Percentiles rank a stretch among this genome's conserved stretches.
Evolutionary conservation across 2,113 vertebrate species (phyloP).

Genomic region (Gavialis gangeticus): DNA sequence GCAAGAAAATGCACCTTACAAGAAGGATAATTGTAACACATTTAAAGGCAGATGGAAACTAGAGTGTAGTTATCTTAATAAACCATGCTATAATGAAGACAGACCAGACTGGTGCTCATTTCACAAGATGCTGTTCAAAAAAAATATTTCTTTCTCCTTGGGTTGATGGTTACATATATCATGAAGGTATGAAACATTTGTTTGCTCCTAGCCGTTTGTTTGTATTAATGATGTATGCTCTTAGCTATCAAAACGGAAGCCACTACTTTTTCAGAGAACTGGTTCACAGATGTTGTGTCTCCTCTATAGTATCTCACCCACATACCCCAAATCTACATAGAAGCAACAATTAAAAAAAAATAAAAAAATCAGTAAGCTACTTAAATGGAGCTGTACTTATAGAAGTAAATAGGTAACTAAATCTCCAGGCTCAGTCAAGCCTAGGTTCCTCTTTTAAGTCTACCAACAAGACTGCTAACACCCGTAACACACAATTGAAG

Average conservation of each 20-base stretch:
- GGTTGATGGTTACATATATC: not conserved
- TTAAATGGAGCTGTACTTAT: not conserved
- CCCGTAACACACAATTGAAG: not conserved
- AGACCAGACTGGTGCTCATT: conserved; percentile 9
- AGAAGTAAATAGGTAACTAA: not conserved
- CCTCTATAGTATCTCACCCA: not conserved
- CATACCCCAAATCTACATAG: not conserved
- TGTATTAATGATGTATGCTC: not conserved
- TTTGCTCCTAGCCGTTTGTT: not conserved
- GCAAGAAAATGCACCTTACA: not conserved
- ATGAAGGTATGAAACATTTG: not conserved
- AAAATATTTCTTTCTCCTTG: conserved; percentile 1
- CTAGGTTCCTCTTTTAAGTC: not conserved
- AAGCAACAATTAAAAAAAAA: not conserved
- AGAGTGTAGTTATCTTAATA: not conserved
- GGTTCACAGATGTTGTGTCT: not conserved
- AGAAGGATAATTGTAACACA: not conserved
- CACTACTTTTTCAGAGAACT: not conserved
- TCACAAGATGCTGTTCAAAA: not conserved
- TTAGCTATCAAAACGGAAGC: not conserved
- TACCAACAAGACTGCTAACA: not conserved
- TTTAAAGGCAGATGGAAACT: conserved; percentile 25
- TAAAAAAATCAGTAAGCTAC: not conserved
- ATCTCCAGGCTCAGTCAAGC: not conserved
- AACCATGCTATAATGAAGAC: not conserved